These are phyloP conservation scores for Ochotona princeps DNA, from an alignment of 2,113 vertebrate genomes.

Conservation along the genomic window DNA sequence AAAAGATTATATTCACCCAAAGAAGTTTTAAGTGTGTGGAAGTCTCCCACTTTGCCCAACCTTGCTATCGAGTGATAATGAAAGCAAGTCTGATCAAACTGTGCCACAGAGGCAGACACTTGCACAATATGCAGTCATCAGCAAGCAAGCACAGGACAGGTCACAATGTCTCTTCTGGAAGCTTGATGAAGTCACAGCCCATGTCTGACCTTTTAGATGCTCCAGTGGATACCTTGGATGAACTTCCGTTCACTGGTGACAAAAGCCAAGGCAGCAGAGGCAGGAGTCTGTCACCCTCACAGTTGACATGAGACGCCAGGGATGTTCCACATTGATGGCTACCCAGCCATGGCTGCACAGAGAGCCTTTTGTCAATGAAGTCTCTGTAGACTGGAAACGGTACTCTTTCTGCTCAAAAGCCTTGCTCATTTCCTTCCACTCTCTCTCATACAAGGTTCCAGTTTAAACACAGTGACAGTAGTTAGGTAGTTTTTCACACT, in stretches of 20 bases:
- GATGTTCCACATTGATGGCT: neutral
- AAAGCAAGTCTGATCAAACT: conserved; percentile 13
- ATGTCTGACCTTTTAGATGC: conserved; percentile 35
- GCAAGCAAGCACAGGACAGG: neutral
- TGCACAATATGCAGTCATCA: conserved; percentile 11
- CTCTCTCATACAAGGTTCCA: neutral
- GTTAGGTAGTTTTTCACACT: neutral
- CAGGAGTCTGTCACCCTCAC: conserved; percentile 38
- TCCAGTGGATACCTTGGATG: neutral
- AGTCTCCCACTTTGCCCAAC: neutral
- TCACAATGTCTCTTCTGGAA: conserved; percentile 12
- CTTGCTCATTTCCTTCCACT: neutral
- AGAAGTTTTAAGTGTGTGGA: neutral
- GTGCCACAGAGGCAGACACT: neutral
- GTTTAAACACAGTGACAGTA: neutral
- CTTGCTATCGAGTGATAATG: neutral
- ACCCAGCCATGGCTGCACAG: neutral
- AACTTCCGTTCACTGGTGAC: conserved; percentile 44
- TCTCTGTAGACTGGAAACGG: neutral
- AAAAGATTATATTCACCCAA: neutral
- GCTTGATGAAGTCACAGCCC: conserved; percentile 50
- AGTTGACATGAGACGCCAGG: neutral
- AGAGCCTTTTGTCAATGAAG: neutral
- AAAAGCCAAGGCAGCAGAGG: conserved; percentile 44
- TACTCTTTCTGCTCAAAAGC: neutral